phyloP scores from a whole-genome alignment of 2,797 vertebrate genomes.

The Enteromius anoplus region DNA sequence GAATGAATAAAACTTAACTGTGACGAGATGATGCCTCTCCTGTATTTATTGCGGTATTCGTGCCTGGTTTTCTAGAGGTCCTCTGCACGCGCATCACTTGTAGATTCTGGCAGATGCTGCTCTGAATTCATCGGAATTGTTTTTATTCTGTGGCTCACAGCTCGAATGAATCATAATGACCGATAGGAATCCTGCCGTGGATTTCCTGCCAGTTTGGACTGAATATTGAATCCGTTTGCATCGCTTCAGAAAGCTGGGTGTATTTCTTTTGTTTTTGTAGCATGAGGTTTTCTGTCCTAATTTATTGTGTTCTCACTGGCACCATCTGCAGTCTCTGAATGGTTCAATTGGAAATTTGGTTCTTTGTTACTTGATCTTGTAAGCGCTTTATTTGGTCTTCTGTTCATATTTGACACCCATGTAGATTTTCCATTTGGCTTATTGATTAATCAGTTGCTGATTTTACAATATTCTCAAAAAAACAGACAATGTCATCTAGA shows the following conservation, averaged over 20 bases:
- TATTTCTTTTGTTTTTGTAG: not conserved
- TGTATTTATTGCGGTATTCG: slow-evolving; percentile 39
- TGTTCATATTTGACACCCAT: not conserved
- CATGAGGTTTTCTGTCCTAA: not conserved
- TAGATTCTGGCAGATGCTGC: slow-evolving; percentile 8
- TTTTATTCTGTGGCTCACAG: not conserved
- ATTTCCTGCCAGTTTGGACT: not conserved
- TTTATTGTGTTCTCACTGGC: slow-evolving; percentile 11
- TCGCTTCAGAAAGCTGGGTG: not conserved
- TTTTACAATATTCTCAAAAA: not conserved
- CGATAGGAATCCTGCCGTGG: not conserved
- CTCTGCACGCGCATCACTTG: not conserved
- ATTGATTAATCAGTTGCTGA: not conserved
- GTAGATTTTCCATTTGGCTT: too few species aligned
- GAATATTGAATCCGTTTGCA: not conserved
- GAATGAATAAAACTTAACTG: slow-evolving; percentile 99
- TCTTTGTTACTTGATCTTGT: not conserved
- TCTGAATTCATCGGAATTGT: not conserved
- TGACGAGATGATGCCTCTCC: slow-evolving; percentile 70
- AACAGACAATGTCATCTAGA: not conserved
- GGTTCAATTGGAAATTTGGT: not conserved
- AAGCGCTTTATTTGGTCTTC: not conserved
- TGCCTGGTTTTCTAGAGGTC: not conserved
- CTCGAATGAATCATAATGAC: not conserved
- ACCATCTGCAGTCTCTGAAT: slow-evolving; percentile 41